Conservation (phyloP, 2,113 vertebrate genomes). For the Chamaea fasciata region DNA sequence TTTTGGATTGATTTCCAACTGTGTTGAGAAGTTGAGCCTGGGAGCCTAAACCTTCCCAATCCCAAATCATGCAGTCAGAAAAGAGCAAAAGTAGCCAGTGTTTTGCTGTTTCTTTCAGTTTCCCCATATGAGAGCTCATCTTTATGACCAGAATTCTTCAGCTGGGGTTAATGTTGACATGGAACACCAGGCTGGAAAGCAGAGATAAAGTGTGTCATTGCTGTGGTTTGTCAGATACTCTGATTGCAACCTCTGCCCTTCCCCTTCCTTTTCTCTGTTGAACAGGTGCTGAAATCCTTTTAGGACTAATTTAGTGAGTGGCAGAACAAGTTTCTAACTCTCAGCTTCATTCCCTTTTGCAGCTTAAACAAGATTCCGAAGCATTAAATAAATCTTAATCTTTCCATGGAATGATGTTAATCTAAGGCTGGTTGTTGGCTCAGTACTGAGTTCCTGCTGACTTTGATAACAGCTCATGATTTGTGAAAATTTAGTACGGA, state of each 20-base stretch:
- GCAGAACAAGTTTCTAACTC: background rate
- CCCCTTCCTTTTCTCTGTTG: background rate
- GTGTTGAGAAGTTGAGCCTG: background rate
- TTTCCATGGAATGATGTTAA: slow-evolving; percentile 42
- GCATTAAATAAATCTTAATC: slow-evolving; percentile 45
- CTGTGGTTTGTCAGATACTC: background rate
- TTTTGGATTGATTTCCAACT: background rate
- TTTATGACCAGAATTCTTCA: background rate
- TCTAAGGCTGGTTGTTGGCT: slow-evolving; percentile 20
- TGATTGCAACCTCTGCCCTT: background rate
- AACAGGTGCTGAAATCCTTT: background rate
- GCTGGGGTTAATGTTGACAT: background rate
- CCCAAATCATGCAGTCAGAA: background rate
- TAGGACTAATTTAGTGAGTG: slow-evolving; percentile 7
- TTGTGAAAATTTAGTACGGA: slow-evolving; percentile 37
- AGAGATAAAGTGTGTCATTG: slow-evolving; percentile 1
- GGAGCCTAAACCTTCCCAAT: background rate
- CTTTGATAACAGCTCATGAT: slow-evolving; percentile 31
- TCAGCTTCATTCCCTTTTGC: slow-evolving; percentile 1
- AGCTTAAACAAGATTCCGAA: slow-evolving; percentile 39
- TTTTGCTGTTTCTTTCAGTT: background rate
- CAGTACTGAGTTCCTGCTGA: slow-evolving; percentile 1
- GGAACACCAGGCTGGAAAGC: background rate
- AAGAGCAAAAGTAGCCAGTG: background rate
- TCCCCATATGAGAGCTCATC: background rate